Base-by-base conservation (phyloP, 1,140 invertebrate species). In the Lordiphosa collinella region DNA sequence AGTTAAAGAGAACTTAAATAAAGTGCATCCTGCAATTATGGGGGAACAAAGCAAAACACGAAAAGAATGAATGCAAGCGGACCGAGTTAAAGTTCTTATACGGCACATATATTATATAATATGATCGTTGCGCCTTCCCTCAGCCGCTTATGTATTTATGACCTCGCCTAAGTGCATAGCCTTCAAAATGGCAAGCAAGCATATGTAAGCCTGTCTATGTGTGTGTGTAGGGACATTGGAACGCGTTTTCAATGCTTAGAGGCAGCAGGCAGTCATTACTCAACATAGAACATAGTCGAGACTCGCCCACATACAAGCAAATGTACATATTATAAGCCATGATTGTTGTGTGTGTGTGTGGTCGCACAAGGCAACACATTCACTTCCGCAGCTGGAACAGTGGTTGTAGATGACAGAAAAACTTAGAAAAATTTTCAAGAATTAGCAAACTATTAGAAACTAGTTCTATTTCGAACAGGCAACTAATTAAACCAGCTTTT, bases 11-110 rank as follows among this genome's bases (percentile, higher is more conserved):
- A 41, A 13, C 57, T 25, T 11, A 38, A 36, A 34, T 52, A 58
- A 75, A 75, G 58, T 80, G 75, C 76, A 76, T 82, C 76, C 75
- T 71, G 75, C 76, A 80, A 80, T 80, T 80, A 80, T 76, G 76
- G 71, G 76, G 70, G 76, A 75, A 82, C 62, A 43, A 55, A 57
- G 40, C 65, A 68, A 10, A 43, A 56, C n/a, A n/a, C n/a, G n/a
- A n/a, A n/a, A n/a, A n/a, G n/a, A n/a, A n/a, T n/a, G n/a, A n/a
- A n/a, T n/a, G n/a, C n/a, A n/a, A n/a, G 22, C 22, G 22, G 22
- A 25, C 3, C 22, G 4, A 25, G 51, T 65, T 60, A 52, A 60
- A 60, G 50, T 36, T 36, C n/a, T 51, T 60, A 35, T 16, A 11
- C 65, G 40, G 16, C 64, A 49, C n/a, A n/a, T n/a, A n/a, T 63